These are phyloP conservation scores for Caenorhabditis becei DNA, from an alignment of 2,888 invertebrate genomes.

Conservation along the genomic window DNA sequence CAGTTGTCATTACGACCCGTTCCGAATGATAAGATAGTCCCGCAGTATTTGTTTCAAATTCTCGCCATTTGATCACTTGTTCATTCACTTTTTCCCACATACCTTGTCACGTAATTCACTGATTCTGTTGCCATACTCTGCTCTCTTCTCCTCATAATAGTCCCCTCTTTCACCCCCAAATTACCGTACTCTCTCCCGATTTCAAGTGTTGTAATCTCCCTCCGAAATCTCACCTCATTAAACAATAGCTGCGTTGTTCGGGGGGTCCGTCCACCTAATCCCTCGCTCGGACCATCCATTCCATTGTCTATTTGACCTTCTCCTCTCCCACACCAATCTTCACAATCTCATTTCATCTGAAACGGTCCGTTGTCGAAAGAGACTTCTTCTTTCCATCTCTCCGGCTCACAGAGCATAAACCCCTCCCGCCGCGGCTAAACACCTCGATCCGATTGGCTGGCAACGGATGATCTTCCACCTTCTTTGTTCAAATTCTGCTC, in stretches of 20 bases:
- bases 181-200: neutral
- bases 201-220: constrained; percentile 36
- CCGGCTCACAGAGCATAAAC: neutral
- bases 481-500: neutral
- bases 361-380: neutral
- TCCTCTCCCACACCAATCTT: constrained; percentile 1
- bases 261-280: constrained; percentile 11
- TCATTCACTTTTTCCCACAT: constrained; percentile 4
- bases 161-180: neutral
- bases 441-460: constrained; percentile 8
- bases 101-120: neutral
- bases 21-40: neutral
- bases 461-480: constrained; percentile 28
- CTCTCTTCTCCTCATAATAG: neutral
- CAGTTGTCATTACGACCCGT: neutral
- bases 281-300: constrained; percentile 1
- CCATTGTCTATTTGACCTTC: constrained; percentile 27
- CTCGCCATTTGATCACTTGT: neutral
- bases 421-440: neutral
- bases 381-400: neutral
- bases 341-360: neutral
- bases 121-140: neutral
- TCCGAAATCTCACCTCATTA: constrained; percentile 53
- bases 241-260: constrained; percentile 11
- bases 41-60: neutral